phyloP scores from a whole-genome alignment of 2,888 invertebrate species.

The Coremacera marginata region DNA sequence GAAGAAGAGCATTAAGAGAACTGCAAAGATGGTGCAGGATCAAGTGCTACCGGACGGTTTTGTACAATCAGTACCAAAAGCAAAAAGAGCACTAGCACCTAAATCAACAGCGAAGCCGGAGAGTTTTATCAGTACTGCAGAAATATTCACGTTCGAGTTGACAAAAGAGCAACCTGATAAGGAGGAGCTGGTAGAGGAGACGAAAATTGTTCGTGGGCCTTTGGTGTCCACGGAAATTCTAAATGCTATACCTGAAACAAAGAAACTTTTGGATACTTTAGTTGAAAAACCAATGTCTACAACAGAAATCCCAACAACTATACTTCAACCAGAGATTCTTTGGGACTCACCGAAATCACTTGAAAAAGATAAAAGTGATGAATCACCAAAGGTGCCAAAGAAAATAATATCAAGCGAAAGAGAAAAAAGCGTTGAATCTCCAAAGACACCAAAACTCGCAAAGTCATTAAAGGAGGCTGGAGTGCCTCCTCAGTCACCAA shows the following conservation, averaged over 20 bases:
- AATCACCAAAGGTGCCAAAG: neutral
- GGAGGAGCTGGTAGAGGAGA: neutral
- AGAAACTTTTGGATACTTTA: neutral
- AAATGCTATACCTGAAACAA: neutral
- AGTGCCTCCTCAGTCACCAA: conserved; percentile 15
- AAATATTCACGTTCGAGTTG: conserved; percentile 58
- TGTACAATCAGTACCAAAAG: conserved; percentile 57
- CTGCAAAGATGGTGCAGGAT: conserved; percentile 39
- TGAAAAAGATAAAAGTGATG: too few relatives aligned
- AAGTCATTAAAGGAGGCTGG: too few relatives aligned
- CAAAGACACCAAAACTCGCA: conserved; percentile 9
- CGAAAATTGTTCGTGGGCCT: neutral
- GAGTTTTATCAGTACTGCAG: conserved; percentile 48
- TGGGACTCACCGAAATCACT: neutral
- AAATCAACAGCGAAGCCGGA: conserved; percentile 39
- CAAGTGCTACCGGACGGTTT: conserved; percentile 56
- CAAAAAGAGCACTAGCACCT: conserved; percentile 52
- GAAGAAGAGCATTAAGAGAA: conserved; percentile 57
- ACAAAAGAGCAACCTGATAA: conserved; percentile 41
- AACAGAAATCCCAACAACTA: too few relatives aligned
- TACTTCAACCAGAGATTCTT: neutral
- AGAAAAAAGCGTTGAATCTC: neutral
- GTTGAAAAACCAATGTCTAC: neutral
- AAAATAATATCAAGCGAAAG: neutral
- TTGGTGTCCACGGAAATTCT: neutral